Evolutionary conservation across 1,140 invertebrate genomes (phyloP), one percentile per base, ranked within the genome.

Genomic region (Calephelis nemesis): DNA sequence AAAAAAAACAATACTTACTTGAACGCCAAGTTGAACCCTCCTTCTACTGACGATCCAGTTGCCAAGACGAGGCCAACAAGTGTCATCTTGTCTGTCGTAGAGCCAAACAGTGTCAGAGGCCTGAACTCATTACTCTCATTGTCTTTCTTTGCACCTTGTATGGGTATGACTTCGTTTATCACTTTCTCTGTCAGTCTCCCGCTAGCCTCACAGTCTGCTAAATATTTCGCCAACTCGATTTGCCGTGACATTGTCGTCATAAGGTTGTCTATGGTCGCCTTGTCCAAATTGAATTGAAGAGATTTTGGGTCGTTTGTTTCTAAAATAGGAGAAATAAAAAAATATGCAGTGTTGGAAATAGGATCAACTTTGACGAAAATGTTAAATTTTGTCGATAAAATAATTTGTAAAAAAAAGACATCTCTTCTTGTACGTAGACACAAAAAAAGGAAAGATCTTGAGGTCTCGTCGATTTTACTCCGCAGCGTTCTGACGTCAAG

Each of bases 241-340:
- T 96, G 96, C 8, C 94, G 87, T 3, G 91, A 92, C 63, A 96
- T 95, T 0, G 95, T 96, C 63, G 94, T 95, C 49, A 96, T 94
- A 68, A 96, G 94, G 54, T 93, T 94, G 76, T 95, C 94, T 67
- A 96, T 93, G 15, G 95, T 93, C 45, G 88, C 86, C 19, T 93
- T 92, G 76, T 95, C 94, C 81, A 96, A 92, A 81, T 95, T 94
- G 90, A 96, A 94, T 5, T 94, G 85, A 47, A 94, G 87, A 1
- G 91, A 92, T 84, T 82, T 90, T 0, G 90, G 76, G 82, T 90
- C 78, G 78, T 92, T 86, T 73, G 85, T 40, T 84, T 77, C 78
- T 84, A 69, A 77, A 91, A 72, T 69, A 74, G 74, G 68, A 90
- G 72, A 74, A 85, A 52, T 68, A 6, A 62, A 66, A 10, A 67